A percentile compares a stretch with the other conserved stretches of the same genome.
These are phyloP conservation scores for Hirtodrosophila alboralis DNA, from an alignment of 2,888 invertebrate species.

Conservation along the genomic window DNA sequence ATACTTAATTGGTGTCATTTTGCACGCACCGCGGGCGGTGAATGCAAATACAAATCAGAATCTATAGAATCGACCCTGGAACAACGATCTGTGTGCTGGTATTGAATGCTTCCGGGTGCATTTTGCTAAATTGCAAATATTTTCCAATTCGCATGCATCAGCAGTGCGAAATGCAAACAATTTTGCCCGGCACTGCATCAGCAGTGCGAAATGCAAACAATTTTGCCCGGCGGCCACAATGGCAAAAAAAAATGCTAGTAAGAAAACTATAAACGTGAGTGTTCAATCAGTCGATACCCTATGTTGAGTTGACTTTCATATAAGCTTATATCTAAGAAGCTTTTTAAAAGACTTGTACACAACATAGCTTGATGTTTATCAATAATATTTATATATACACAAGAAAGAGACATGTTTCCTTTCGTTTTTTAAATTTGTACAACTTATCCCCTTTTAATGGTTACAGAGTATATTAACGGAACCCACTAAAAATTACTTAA, in stretches of 20 bases:
- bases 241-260: conserved; percentile 21
- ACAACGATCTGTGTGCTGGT: conserved; percentile 21
- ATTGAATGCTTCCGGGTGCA: conserved; percentile 67
- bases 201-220: conserved; percentile 73
- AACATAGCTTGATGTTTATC: too few species aligned
- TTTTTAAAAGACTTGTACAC: too few species aligned
- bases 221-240: conserved; percentile 65
- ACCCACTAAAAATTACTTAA: conserved; percentile 25
- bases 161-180: conserved; percentile 73
- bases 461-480: conserved; percentile 16
- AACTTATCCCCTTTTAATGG: conserved; percentile 9
- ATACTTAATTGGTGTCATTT: conserved; percentile 71
- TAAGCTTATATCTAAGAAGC: too few species aligned
- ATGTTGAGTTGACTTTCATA: too few species aligned
- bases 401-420: too few species aligned
- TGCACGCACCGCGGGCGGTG: conserved; percentile 58
- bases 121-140: conserved; percentile 81
- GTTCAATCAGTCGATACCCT: conserved; percentile 1
- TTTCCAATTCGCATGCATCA: conserved; percentile 75
- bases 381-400: too few species aligned
- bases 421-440: too few species aligned
- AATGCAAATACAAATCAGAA: conserved; percentile 54
- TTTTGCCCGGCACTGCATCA: conserved; percentile 70
- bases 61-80: conserved; percentile 4
- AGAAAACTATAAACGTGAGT: neutral